Percentiles rank a stretch among this genome's conserved stretches.
These are phyloP conservation scores for Deroptyus accipitrinus DNA, from an alignment of 2,113 vertebrate species.

Conservation along the genomic window DNA sequence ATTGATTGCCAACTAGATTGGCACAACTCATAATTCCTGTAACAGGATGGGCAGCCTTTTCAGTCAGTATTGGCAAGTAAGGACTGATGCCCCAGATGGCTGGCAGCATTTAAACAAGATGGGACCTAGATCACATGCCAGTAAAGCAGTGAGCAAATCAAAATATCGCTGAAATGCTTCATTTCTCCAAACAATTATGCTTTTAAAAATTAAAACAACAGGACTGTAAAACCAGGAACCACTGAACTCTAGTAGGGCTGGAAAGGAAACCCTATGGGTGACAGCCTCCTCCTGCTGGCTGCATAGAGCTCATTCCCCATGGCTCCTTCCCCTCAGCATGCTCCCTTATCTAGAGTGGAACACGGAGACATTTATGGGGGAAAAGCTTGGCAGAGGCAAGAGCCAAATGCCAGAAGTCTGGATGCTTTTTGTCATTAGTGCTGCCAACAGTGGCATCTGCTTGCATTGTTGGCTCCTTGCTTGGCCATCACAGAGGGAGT, in stretches of 20 bases:
- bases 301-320: background rate
- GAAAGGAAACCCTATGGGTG: background rate
- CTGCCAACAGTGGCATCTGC: conserved; percentile 67
- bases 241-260: background rate
- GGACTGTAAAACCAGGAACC: background rate
- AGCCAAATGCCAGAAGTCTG: conserved; percentile 50
- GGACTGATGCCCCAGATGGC: conserved; percentile 51
- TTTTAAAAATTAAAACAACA: background rate
- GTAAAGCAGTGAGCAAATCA: background rate
- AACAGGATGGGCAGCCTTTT: background rate
- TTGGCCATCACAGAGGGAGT: background rate
- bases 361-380: background rate
- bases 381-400: conserved; percentile 55
- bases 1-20: conserved; percentile 15
- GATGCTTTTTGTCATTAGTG: background rate
- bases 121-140: conserved; percentile 60
- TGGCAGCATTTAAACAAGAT: background rate
- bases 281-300: background rate
- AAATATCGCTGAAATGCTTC: background rate
- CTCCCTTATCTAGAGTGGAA: background rate
- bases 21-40: background rate
- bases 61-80: conserved; percentile 18
- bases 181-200: background rate
- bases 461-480: background rate
- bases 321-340: background rate